Percentiles rank a stretch among this genome's conserved stretches.
phyloP scores from a whole-genome alignment of 1,140 invertebrate species.

The Zaprionus davidi region DNA sequence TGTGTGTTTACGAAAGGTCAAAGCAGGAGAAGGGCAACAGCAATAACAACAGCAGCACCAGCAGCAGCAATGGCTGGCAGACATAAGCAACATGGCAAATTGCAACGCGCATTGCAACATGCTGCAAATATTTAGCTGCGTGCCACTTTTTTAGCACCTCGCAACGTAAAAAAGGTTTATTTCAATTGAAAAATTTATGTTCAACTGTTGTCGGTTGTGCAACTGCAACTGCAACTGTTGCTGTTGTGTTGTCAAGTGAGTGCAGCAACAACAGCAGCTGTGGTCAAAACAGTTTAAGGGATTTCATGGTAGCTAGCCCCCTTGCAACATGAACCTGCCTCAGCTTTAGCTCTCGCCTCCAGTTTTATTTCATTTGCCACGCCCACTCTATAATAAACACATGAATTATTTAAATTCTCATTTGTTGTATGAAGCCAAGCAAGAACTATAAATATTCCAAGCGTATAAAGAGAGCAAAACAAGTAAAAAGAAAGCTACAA shows the following conservation, averaged over 20 bases:
- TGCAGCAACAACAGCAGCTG: conserved; percentile 13
- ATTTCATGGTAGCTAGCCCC: conserved; percentile 14
- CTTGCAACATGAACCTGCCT: not conserved
- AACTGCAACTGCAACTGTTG: conserved; percentile 7
- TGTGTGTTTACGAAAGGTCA: conserved; percentile 30
- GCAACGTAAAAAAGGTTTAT: not conserved
- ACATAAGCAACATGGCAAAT: conserved; percentile 28
- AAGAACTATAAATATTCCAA: not conserved
- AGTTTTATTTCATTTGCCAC: not conserved
- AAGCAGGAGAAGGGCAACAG: conserved; percentile 14
- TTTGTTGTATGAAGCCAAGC: conserved; percentile 9
- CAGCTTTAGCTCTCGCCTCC: not conserved
- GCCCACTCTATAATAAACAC: not conserved
- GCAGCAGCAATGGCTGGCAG: conserved; percentile 6
- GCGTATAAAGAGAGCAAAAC: not conserved
- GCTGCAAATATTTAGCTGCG: conserved; percentile 39
- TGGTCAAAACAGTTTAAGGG: conserved; percentile 27
- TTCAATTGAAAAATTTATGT: conserved; percentile 29
- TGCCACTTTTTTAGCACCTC: conserved; percentile 26
- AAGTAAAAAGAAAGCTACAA: not conserved
- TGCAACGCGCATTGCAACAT: conserved; percentile 18
- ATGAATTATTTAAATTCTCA: conserved; percentile 17
- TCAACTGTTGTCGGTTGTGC: not conserved
- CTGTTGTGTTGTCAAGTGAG: conserved; percentile 3
- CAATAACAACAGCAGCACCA: conserved; percentile 5